Conservation (phyloP, 1,140 invertebrate genomes). For the Tyrophagus putrescentiae region DNA sequence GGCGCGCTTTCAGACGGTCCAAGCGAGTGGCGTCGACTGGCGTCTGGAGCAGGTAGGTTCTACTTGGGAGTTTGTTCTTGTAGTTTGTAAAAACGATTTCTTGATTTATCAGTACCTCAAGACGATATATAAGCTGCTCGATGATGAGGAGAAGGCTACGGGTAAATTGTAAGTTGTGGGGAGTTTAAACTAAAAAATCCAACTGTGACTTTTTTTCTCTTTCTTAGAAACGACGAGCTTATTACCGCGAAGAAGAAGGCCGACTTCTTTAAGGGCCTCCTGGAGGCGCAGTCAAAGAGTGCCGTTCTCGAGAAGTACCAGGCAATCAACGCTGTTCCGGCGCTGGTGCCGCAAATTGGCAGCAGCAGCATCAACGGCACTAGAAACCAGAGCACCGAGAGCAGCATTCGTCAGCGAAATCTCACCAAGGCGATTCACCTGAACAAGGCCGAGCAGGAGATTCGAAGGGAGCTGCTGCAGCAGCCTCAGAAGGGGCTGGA, state of each 20-base stretch:
- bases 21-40: not conserved
- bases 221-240: constrained; percentile 9
- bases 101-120: constrained; percentile 4
- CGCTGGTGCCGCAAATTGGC: too few relatives aligned
- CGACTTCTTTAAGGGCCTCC: constrained; percentile 7
- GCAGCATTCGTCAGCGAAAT: not conserved
- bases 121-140: constrained; percentile 7
- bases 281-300: constrained; percentile 3
- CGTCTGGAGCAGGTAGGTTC: constrained; percentile 4
- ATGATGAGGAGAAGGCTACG: not conserved
- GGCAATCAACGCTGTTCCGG: not conserved
- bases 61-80: not conserved
- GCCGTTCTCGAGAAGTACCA: constrained; percentile 6
- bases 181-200: not conserved
- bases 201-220: not conserved
- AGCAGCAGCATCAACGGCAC: too few relatives aligned
- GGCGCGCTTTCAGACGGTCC: constrained; percentile 1
- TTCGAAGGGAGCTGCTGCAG: not conserved
- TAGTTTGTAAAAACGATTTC: not conserved
- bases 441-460: not conserved
- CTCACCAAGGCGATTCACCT: constrained; percentile 9
- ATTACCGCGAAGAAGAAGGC: constrained; percentile 1
- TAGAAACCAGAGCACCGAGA: too few relatives aligned
- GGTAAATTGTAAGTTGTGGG: not conserved
- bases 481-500: too few relatives aligned